Base-by-base conservation (phyloP, 2,888 invertebrate genomes). In the Synergus laeviventris region DNA sequence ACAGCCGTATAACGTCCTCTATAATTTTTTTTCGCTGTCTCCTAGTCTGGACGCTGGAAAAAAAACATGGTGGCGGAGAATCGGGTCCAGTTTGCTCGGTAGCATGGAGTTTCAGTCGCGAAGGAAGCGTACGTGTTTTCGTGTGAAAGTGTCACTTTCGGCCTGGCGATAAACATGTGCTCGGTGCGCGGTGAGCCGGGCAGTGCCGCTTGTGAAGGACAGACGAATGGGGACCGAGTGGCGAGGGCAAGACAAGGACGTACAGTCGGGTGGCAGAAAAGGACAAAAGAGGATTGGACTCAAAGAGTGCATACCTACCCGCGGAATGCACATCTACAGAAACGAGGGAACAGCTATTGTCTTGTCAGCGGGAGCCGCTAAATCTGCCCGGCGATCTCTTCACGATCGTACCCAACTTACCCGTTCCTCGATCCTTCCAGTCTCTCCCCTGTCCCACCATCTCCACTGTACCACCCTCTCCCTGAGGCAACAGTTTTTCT, bases 321-420 rank as follows among this genome's bases (percentile, higher is more conserved):
- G 82, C 81, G 87, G 87, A 88, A 88, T 89, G 87, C 86, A 83
- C 88, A 83, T 88, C 85, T 85, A 83, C 86, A 83, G 86, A 85
- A 86, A 80, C 81, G 89, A 86, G 87, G 85, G 87, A 87, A 88
- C 87, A 85, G 86, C 89, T 88, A 89, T 89, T 89, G 89, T 89
- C 89, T 89, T 89, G 89, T 89, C 89, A 89, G 87, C 86, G 84
- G 86, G 86, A 80, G 88, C 89, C 87, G 88, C 86, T 89, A 89
- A 89, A 89, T 89, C 89, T 89, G 85, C 85, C 83, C 87, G 85
- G 84, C 86, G 87, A 89, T 88, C 88, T 88, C 87, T 86, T 88
- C 88, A 86, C 87, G 87, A 89, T 88, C 89, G 86, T 85, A 70
- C 61, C 61, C 64, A 45, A 31, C 70, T 24, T 56, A 76, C 56